Base-by-base conservation (phyloP, 2,797 vertebrate genomes). In the Acridotheres tristis region DNA sequence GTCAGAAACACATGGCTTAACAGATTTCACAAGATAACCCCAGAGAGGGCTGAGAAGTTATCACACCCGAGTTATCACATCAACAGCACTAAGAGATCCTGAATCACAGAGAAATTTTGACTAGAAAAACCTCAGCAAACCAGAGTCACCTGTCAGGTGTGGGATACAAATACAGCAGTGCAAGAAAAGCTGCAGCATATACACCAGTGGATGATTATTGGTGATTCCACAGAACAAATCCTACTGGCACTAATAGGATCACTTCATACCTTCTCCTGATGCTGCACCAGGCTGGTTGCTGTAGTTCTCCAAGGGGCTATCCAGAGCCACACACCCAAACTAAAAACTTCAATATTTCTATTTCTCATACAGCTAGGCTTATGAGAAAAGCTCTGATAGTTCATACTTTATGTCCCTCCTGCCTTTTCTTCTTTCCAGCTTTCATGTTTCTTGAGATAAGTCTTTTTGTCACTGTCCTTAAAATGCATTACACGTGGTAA, bases 391-490 rank as follows among this genome's bases (percentile, higher is more conserved):
- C 54, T 83, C 66, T 66, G 45, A 50, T 22, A 36, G 66, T 66
- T 90, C 59, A 12, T 38, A 54, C 63, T 95, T 89, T 63, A 66
- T 25, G 47, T 48, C 34, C 50, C 29, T 69, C 20, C n/a, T 90
- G 45, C n/a, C 68, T 89, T 85, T 71, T 81, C 62, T 88, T 76
- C 83, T 78, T 89, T 50, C 53, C 42, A 76, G 51, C 34, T 91
- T 84, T 83, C 73, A 36, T 26, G 16, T 85, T 82, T 59, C 82
- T 83, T 36, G 83, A 95, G 81, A 93, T 51, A 91, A 93, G 74
- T 61, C 69, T 13, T 79, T 75, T 95, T 96, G 66, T 91, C 76
- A 61, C 27, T 93, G n/a, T 63, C 40, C 63, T 65, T 54, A 38
- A 61, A 75, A 74, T 72, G 67, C 83, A 74, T 87, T 92, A 86